These are phyloP conservation scores for Erythrocercus mccallii DNA, from an alignment of 2,113 vertebrate genomes.

Conservation along the genomic window DNA sequence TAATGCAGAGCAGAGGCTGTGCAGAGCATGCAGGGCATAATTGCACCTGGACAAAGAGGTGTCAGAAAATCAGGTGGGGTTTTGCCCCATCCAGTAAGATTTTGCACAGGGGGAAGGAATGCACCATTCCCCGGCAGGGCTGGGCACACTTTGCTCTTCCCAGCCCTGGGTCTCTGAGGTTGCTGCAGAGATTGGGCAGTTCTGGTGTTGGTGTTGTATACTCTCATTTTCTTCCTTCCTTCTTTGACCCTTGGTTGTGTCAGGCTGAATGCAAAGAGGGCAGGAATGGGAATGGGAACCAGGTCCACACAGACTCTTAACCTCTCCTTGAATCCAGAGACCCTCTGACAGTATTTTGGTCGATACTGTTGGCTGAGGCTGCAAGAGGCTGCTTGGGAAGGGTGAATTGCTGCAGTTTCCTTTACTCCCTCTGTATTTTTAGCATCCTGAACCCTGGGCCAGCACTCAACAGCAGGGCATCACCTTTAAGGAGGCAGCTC, in stretches of 20 bases:
- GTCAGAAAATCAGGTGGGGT: neutral
- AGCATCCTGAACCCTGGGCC: neutral
- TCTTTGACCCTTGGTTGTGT: neutral
- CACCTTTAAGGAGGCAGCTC: neutral
- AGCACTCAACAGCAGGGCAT: neutral
- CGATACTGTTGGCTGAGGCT: neutral
- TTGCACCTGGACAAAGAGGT: neutral
- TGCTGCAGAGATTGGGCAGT: neutral
- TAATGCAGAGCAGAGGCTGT: neutral
- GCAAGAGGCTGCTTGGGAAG: neutral
- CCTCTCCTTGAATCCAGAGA: neutral
- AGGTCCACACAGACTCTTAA: neutral
- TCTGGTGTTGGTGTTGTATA: neutral
- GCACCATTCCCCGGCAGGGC: neutral
- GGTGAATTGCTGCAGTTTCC: neutral
- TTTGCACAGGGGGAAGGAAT: neutral
- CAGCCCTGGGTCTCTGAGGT: neutral
- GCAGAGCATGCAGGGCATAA: neutral
- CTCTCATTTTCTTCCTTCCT: neutral
- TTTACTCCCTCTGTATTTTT: neutral
- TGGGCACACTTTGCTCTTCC: neutral
- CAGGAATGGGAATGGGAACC: neutral
- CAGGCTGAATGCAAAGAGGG: neutral
- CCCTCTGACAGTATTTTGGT: neutral
- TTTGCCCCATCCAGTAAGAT: neutral